Base-by-base conservation (phyloP, 2,797 vertebrate genomes). In the Myiotriccus ornatus region DNA sequence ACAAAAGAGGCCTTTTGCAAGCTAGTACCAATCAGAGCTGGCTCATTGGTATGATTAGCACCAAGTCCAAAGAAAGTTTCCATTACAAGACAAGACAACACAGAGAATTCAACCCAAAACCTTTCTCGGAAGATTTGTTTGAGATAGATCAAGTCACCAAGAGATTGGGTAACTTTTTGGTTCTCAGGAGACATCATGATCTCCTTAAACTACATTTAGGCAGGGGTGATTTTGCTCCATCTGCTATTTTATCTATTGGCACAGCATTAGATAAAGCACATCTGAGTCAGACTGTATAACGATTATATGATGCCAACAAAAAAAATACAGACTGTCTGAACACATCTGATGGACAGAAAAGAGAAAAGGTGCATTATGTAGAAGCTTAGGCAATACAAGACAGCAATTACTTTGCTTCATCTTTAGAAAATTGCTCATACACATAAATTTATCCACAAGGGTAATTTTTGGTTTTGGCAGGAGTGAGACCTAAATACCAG, bases 1-100 rank as follows among this genome's bases (percentile, higher is more conserved):
- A 98, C 98, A 98, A 98, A 98, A 98, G 97, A 96, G 97, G 94
- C 97, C 97, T 97, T 98, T 97, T 97, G 96, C 97, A 97, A 97
- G 97, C 97, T 94, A 83, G 91, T 84, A 97, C 97, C 96, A 97
- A 89, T 95, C 93, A 97, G 93, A 94, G 79, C 91, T 92, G 91
- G 76, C 95, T 97, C 76, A 71, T 74, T 95, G 83, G 90, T 92
- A 70, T 93, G 96, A 97, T 97, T 95, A 97, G 96, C 87, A 87
- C 84, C 90, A 94, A 91, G 35, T 73, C 85, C 76, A 79, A 92
- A 94, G 81, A 97, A 97, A 97, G 95, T 97, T 97, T 95, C 95
- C 63, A 65, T 91, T 87, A 69, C 2, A 1, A 95, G 90, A 97
- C 21, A 83, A 91, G 84, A 96, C 86, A 94, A 83, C 71, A 95